Evolutionary conservation across 2,113 vertebrate genomes (phyloP), one percentile per base, ranked within the genome.

Genomic region (Oceanites oceanicus): DNA sequence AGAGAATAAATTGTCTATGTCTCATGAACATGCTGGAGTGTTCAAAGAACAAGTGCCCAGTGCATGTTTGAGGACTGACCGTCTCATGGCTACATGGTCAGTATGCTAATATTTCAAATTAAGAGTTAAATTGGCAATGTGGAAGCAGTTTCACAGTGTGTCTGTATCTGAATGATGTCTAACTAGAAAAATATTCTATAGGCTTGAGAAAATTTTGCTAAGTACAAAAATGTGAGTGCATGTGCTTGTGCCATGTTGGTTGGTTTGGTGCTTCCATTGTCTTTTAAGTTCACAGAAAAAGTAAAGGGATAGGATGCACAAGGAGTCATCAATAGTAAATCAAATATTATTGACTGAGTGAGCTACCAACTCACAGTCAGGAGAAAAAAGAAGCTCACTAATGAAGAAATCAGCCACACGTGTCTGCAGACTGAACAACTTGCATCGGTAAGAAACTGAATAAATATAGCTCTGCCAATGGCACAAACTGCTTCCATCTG

Each of bases 341-440:
- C 82, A 91, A 94, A 65, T 82, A 66, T 36, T 97, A 92, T 94
- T 95, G 93, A 95, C 74, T 87, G 70, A 74, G n/a, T 58, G 52
- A 92, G 84, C 89, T 92, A 81, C 89, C 91, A 96, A 56, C 75
- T 96, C 91, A 59, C 23, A 85, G 70, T 68, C 89, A 96, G 94
- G 93, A 95, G 89, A 94, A 96, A 68, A 96, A 96, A 94, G 80
- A 9, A 91, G 70, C 73, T 92, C 47, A 23, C 73, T 96, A 89
- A 96, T 94, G 93, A 95, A 92, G 87, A 92, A 97, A 92, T 91
- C 80, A 92, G 90, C 87, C 91, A 91, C 65, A 89, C 3, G 10
- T 89, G 82, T 93, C 89, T 95, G 73, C 77, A 92, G 84, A 52
- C 23, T 49, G 84, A 91, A 75, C 80, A 87, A 89, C 70, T 72